These are phyloP conservation scores for Rhabdomys pumilio DNA, from an alignment of 2,797 vertebrate genomes.

Conservation along the genomic window DNA sequence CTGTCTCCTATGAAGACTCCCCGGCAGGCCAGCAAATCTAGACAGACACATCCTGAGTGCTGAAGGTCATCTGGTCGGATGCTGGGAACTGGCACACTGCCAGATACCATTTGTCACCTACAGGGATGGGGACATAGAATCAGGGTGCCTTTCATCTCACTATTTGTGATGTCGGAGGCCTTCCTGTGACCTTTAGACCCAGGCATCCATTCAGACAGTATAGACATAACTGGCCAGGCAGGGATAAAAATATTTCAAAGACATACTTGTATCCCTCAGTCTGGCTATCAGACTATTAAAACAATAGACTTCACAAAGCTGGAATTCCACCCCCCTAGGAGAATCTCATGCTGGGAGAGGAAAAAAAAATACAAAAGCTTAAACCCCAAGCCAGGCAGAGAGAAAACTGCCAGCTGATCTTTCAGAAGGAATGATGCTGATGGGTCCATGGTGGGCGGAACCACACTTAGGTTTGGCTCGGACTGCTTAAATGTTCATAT, in stretches of 20 bases:
- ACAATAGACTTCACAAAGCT: neutral
- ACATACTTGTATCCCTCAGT: neutral
- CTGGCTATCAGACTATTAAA: neutral
- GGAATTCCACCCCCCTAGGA: too few relatives aligned
- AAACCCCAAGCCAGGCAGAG: neutral
- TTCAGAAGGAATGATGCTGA: neutral
- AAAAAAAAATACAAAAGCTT: neutral
- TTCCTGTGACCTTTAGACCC: neutral
- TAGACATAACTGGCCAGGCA: neutral
- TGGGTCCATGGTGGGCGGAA: neutral
- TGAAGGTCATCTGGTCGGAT: neutral
- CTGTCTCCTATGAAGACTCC: neutral
- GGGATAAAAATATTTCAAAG: neutral
- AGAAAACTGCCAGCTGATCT: neutral
- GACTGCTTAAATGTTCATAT: too few relatives aligned
- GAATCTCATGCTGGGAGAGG: neutral
- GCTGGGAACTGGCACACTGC: neutral
- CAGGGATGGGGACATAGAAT: fast-evolving
- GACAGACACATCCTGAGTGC: neutral
- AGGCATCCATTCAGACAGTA: neutral
- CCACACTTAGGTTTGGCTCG: neutral
- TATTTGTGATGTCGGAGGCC: neutral
- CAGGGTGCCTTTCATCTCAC: neutral
- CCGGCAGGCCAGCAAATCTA: neutral
- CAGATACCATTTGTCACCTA: neutral